Conservation (phyloP, 35 echinoderm and acorn worm genomes). For the Hemicentrotus pulcherrimus region DNA sequence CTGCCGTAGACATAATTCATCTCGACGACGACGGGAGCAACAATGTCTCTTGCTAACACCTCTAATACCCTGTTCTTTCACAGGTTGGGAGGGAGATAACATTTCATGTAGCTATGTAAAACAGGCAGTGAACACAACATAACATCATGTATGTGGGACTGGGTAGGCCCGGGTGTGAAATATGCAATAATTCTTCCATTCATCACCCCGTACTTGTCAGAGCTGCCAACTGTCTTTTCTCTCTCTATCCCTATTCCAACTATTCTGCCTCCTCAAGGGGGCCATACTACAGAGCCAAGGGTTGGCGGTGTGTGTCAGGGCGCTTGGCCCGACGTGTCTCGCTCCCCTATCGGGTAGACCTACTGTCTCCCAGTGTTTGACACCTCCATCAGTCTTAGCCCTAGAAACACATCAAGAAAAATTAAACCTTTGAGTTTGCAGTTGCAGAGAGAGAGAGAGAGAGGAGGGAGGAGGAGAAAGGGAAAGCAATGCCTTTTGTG, state of each 20-base stretch:
- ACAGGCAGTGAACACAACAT: background rate
- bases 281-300: constrained; percentile 15
- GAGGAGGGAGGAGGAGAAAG: background rate
- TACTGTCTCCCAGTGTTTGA: constrained; percentile 3
- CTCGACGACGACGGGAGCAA: background rate
- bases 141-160: constrained; percentile 24
- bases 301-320: background rate
- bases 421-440: constrained; percentile 2
- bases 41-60: background rate
- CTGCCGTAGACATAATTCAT: background rate
- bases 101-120: constrained; percentile 11
- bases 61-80: background rate
- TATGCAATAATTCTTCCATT: constrained; percentile 21
- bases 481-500: background rate
- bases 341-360: constrained; percentile 25
- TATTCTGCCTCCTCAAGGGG: constrained; percentile 4
- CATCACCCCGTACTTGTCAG: background rate
- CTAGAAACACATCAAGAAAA: constrained; percentile 1
- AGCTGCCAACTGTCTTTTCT: constrained; percentile 22
- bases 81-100: constrained; percentile 4
- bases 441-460: background rate
- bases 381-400: constrained; percentile 31
- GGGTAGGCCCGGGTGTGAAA: constrained; percentile 30
- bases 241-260: constrained; percentile 14
- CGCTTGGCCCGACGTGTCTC: background rate